These are phyloP conservation scores for Diachasma alloeum DNA, from an alignment of 1,140 invertebrate species.

Conservation along the genomic window DNA sequence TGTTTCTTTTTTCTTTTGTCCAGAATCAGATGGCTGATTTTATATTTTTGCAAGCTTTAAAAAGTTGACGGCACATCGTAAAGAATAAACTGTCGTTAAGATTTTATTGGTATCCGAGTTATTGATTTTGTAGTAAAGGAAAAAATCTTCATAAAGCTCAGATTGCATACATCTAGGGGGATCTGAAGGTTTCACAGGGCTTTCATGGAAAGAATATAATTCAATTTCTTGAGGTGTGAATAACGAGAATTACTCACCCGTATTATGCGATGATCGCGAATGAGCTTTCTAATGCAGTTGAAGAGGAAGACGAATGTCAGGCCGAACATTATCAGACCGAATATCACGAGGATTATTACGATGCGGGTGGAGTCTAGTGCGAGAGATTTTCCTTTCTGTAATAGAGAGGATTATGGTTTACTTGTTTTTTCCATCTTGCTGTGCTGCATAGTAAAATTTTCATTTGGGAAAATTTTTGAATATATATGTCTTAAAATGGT, in stretches of 20 bases:
- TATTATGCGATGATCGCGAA: conserved; percentile 84
- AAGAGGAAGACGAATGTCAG: conserved; percentile 88
- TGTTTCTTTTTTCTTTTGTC: background rate
- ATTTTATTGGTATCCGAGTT: background rate
- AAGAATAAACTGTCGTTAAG: background rate
- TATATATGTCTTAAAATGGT: too few species aligned
- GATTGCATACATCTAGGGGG: background rate
- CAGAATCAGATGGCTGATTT: background rate
- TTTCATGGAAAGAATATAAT: background rate
- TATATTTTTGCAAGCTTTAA: background rate
- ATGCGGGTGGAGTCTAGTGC: conserved; percentile 75
- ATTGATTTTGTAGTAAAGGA: background rate
- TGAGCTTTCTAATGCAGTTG: conserved; percentile 84
- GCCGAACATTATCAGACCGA: conserved; percentile 84
- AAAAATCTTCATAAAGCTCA: background rate
- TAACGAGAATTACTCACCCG: conserved; percentile 69
- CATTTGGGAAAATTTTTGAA: too few species aligned
- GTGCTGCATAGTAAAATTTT: too few species aligned
- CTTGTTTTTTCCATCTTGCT: too few species aligned
- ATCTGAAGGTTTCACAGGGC: background rate
- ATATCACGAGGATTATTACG: conserved; percentile 88
- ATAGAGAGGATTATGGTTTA: conserved; percentile 20
- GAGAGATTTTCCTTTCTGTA: conserved; percentile 65
- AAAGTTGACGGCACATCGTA: background rate
- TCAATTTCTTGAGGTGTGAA: background rate